phyloP scores from a whole-genome alignment of 2,888 invertebrate species.

The Pammene aurita region DNA sequence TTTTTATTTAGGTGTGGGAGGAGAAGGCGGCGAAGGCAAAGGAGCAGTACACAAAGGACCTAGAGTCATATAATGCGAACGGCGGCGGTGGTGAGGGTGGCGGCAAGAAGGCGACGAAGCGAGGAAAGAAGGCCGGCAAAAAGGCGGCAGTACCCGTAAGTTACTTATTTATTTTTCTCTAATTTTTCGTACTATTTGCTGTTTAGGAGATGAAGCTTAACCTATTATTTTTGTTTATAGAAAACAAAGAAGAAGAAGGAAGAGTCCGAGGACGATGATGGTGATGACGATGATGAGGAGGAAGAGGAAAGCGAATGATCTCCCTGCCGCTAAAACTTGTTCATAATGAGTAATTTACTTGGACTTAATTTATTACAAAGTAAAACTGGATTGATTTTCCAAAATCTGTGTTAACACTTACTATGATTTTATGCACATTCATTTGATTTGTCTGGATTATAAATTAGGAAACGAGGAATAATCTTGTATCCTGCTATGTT shows the following conservation, averaged over 20 bases:
- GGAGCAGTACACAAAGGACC: constrained; percentile 93
- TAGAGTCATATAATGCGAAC: constrained; percentile 94
- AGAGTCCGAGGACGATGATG: constrained; percentile 85
- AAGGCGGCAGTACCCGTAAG: constrained; percentile 76
- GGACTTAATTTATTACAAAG: constrained; percentile 83
- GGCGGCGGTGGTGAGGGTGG: constrained; percentile 85
- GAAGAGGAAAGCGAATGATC: constrained; percentile 87
- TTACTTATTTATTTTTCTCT: constrained; percentile 43
- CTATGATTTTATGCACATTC: constrained; percentile 42
- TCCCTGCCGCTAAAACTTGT: constrained; percentile 73
- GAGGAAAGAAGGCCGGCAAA: constrained; percentile 81
- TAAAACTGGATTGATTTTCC: constrained; percentile 81
- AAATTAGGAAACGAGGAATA: constrained; percentile 21
- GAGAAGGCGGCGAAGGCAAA: constrained; percentile 94
- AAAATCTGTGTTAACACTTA: constrained; percentile 66
- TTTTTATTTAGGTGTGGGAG: constrained; percentile 90
- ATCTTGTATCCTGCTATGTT: constrained; percentile 28
- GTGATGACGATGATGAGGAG: constrained; percentile 83
- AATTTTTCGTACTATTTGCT: not conserved
- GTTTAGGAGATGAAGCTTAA: constrained; percentile 23
- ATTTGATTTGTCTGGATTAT: constrained; percentile 36
- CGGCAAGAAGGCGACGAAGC: constrained; percentile 82
- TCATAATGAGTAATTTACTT: constrained; percentile 83
- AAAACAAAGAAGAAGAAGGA: constrained; percentile 85
- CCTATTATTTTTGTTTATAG: constrained; percentile 51